A percentile compares a stretch with the other conserved stretches of the same genome.
These are phyloP conservation scores for Xenentodon cancila DNA, from an alignment of 2,797 vertebrate species.

Conservation along the genomic window DNA sequence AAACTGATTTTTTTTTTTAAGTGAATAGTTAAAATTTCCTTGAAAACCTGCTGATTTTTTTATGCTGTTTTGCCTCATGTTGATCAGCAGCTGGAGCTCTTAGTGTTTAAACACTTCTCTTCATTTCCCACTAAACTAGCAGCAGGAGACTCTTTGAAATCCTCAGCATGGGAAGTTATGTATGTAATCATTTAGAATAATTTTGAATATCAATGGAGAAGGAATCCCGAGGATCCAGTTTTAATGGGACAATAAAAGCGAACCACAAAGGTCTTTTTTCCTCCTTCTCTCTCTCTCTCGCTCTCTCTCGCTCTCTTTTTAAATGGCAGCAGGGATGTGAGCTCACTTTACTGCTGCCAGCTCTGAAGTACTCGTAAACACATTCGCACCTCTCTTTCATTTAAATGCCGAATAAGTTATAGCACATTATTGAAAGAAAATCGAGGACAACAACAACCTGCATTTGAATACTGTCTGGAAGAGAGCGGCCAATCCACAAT, in stretches of 20 bases:
- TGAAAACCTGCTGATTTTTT: no score
- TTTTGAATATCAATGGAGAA: conserved; percentile 70
- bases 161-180: conserved; percentile 58
- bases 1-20: no score
- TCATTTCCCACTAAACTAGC: conserved; percentile 40
- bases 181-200: conserved; percentile 71
- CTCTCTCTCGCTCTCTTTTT: conserved; percentile 8
- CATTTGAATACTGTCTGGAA: conserved; percentile 84
- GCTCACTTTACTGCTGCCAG: conserved; percentile 67
- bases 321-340: conserved; percentile 66
- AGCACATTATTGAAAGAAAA: conserved; percentile 78
- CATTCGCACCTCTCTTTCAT: conserved; percentile 84
- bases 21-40: no score
- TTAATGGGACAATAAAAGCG: conserved; percentile 79
- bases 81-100: conserved; percentile 41
- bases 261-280: conserved; percentile 64
- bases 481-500: conserved; percentile 82
- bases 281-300: not conserved
- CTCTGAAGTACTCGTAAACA: conserved; percentile 77
- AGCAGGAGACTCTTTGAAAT: conserved; percentile 54
- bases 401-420: conserved; percentile 82
- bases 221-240: conserved; percentile 74
- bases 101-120: conserved; percentile 34
- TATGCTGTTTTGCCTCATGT: conserved; percentile 23
- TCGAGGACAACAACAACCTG: conserved; percentile 67